A percentile compares a stretch with the other conserved stretches of the same genome.
Conservation (phyloP, 2,888 invertebrate species). For the Pammene aurita region DNA sequence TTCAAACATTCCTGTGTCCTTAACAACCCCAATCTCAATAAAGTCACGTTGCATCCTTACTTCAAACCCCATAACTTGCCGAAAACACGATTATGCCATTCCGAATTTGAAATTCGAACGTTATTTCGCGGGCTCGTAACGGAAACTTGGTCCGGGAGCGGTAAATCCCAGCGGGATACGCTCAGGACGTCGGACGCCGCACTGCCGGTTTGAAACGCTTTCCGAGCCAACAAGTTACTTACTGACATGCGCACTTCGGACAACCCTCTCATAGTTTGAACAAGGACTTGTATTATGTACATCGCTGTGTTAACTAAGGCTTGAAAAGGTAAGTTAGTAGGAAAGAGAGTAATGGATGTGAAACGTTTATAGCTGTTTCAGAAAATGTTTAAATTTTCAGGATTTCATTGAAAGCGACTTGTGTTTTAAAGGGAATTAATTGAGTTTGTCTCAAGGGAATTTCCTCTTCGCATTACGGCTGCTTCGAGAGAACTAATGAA, state of each 20-base stretch:
- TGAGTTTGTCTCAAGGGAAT: conserved; percentile 79
- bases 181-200: conserved; percentile 69
- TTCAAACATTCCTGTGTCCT: conserved; percentile 70
- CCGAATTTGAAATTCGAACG: conserved; percentile 48
- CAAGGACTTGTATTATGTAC: conserved; percentile 15
- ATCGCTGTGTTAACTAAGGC: neutral
- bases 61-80: conserved; percentile 39
- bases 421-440: conserved; percentile 78
- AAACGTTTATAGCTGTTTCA: conserved; percentile 33
- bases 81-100: conserved; percentile 40
- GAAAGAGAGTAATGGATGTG: conserved; percentile 8
- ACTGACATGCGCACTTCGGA: conserved; percentile 74
- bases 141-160: conserved; percentile 56
- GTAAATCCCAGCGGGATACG: conserved; percentile 52
- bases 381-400: conserved; percentile 67
- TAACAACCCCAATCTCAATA: conserved; percentile 52
- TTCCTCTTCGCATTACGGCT: conserved; percentile 77
- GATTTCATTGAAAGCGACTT: conserved; percentile 68
- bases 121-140: conserved; percentile 46
- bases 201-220: conserved; percentile 71
- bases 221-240: conserved; percentile 78
- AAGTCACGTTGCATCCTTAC: conserved; percentile 58
- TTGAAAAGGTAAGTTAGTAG: no score
- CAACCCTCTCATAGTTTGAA: conserved; percentile 54
- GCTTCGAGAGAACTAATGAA: conserved; percentile 71